Base-by-base conservation (phyloP, 1,140 invertebrate genomes). In the Neuroterus valhalla region DNA sequence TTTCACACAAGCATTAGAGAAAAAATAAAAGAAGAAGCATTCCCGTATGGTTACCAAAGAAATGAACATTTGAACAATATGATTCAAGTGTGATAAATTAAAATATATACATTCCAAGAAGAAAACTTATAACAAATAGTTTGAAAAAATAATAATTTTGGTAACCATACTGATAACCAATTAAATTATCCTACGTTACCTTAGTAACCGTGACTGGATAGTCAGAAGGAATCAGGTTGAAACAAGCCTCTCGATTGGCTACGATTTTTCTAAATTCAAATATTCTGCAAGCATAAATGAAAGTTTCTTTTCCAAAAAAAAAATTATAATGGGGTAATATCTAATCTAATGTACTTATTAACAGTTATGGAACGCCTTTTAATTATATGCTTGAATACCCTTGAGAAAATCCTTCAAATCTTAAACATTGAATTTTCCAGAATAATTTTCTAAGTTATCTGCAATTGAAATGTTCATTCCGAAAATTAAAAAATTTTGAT, bases 131-230 rank as follows among this genome's bases (percentile, higher is more conserved):
- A 15, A 46, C 11, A 46, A 46, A 8, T 46, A 8, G 11, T 5
- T 46, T n/a, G n/a, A n/a, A n/a, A n/a, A n/a, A n/a, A n/a, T n/a
- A n/a, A n/a, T n/a, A n/a, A n/a, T 50, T 50, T n/a, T 50, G 10
- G 17, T 17, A 50, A 38, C 31, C 31, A 38, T 38, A 38, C 6
- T 38, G 6, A 38, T 38, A 38, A 38, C 6, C 1, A 38, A 38
- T 5, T 5, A 21, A 70, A 48, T 46, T 55, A 14, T 1, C 11
- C 23, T 26, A 71, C 67, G 86, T 90, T 92, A 96, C 96, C 91
- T 97, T 97, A 44, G 95, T 94, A 78, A 99, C 97, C 77, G 94
- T 93, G n/a, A 99, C 93, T 15, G 96, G 96, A 91, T 98, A 96
- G 86, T 97, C 92, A 66, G 89, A 88, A 69, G 95, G 93, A 66